These are phyloP conservation scores for Agonum fuliginosum DNA, from an alignment of 2,888 invertebrate genomes.

Conservation along the genomic window DNA sequence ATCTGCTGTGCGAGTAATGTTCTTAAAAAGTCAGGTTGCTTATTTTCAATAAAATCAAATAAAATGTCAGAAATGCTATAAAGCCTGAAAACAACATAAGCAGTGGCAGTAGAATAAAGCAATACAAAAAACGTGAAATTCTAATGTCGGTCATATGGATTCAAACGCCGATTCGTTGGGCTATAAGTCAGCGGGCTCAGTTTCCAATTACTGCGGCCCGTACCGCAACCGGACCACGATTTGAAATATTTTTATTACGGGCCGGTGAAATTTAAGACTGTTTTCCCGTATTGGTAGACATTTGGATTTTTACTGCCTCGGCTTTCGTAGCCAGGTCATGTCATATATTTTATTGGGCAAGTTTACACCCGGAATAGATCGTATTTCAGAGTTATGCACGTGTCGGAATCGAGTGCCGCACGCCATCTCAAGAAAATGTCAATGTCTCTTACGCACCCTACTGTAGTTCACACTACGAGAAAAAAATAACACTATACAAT, in stretches of 20 bases:
- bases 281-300: conserved; percentile 57
- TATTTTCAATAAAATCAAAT: conserved; percentile 31
- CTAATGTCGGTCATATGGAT: conserved; percentile 52
- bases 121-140: conserved; percentile 43
- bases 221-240: conserved; percentile 46
- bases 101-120: conserved; percentile 6
- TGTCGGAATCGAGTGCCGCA: conserved; percentile 21
- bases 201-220: conserved; percentile 53
- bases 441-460: background rate
- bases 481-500: background rate
- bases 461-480: background rate
- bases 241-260: conserved; percentile 60
- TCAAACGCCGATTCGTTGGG: conserved; percentile 47
- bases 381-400: conserved; percentile 56
- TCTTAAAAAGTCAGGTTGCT: background rate
- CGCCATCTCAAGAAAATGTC: background rate
- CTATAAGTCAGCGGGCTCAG: conserved; percentile 52
- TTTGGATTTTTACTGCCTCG: conserved; percentile 55
- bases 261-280: conserved; percentile 57
- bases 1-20: background rate
- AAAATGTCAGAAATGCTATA: background rate
- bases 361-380: conserved; percentile 58
- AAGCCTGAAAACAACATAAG: conserved; percentile 29
- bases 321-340: conserved; percentile 57
- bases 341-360: conserved; percentile 59